phyloP scores from a whole-genome alignment of 2,113 vertebrate species.

The Menura novaehollandiae region DNA sequence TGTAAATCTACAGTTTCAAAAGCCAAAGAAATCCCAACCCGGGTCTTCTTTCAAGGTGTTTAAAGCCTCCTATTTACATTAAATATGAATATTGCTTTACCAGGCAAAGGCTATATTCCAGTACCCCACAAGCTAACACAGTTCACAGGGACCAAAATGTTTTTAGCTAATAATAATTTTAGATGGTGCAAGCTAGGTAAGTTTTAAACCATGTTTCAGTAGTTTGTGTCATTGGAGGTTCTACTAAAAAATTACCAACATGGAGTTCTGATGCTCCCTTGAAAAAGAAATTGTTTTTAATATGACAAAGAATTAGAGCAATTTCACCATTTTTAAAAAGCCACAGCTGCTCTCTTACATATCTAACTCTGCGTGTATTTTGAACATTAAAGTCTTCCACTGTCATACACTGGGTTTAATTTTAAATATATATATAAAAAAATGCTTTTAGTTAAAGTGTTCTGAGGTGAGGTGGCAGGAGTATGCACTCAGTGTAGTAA shows the following conservation, averaged over 20 bases:
- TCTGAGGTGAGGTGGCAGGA: not conserved
- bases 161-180: not conserved
- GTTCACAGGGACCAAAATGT: not conserved
- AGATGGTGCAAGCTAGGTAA: not conserved
- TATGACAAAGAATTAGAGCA: not conserved
- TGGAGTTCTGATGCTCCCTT: not conserved
- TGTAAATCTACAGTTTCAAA: not conserved
- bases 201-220: not conserved
- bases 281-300: not conserved
- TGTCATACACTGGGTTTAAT: not conserved
- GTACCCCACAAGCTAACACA: not conserved
- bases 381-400: not conserved
- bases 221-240: not conserved
- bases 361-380: not conserved
- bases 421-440: not conserved
- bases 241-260: not conserved
- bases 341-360: not conserved
- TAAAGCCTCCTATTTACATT: not conserved
- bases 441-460: not conserved
- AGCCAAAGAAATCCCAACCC: not conserved
- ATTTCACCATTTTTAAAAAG: fast-evolving
- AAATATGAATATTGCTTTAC: not conserved
- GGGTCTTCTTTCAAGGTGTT: not conserved
- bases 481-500: not conserved
- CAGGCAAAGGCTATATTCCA: not conserved